Conservation (phyloP, 2,888 invertebrate genomes). For the Oscheius myriophilus region DNA sequence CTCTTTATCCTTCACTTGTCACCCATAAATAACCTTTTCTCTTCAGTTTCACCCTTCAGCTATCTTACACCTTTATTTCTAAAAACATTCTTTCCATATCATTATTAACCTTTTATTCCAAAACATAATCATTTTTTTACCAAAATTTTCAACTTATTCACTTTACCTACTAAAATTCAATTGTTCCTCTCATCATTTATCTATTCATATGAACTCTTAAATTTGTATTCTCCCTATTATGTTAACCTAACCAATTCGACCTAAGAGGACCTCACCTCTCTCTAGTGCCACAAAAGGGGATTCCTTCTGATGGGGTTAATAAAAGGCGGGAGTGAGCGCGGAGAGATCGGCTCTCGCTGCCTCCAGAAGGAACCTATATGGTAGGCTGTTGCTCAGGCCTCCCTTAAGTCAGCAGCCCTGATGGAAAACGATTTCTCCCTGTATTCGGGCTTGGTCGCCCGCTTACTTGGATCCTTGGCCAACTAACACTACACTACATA, state of each 20-base stretch:
- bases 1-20: no score
- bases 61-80: no score
- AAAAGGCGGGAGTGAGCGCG: neutral
- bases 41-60: no score
- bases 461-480: neutral
- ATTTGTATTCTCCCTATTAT: neutral
- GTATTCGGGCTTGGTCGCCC: neutral
- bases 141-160: no score
- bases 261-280: slow-evolving; percentile 4
- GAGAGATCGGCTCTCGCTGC: neutral
- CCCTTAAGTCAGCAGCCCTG: slow-evolving; percentile 6
- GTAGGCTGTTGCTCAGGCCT: neutral
- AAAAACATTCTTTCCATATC: no score
- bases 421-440: neutral
- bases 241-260: neutral
- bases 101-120: no score
- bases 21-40: no score
- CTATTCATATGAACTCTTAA: neutral
- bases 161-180: no score
- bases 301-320: slow-evolving; percentile 1
- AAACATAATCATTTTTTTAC: no score
- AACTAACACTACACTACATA: neutral
- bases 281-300: neutral
- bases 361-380: neutral
- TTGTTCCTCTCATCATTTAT: no score